These are phyloP conservation scores for Phytoseiulus persimilis DNA, from an alignment of 2,888 invertebrate species.

Conservation along the genomic window DNA sequence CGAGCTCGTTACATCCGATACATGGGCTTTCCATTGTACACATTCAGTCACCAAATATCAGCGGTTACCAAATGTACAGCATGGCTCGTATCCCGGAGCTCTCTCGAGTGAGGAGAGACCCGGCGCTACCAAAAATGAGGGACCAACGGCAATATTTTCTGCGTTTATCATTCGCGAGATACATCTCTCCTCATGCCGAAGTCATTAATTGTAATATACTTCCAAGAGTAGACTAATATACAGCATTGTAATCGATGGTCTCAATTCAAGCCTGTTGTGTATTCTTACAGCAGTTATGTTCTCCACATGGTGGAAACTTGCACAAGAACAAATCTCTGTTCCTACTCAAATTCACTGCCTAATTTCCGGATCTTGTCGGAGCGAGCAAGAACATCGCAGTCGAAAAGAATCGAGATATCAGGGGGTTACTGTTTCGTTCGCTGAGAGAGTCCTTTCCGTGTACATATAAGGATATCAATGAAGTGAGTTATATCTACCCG, in stretches of 20 bases:
- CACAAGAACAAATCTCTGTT: background rate
- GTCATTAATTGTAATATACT: background rate
- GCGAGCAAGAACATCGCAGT: too few species aligned
- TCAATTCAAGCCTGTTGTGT: background rate
- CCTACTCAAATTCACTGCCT: background rate
- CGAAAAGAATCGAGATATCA: too few species aligned
- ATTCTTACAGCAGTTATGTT: background rate
- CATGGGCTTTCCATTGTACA: background rate
- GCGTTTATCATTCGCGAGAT: background rate
- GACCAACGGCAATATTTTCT: background rate
- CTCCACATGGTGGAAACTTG: background rate
- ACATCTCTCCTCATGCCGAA: background rate
- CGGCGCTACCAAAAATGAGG: background rate
- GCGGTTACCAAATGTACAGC: background rate
- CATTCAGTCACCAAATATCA: background rate
- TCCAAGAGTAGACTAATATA: background rate
- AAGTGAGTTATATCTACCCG: too few species aligned
- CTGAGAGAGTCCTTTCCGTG: background rate
- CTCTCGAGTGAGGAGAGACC: background rate
- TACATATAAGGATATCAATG: background rate
- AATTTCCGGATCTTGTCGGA: background rate
- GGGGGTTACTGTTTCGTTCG: too few species aligned
- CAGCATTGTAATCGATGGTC: background rate
- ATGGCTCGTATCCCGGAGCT: background rate
- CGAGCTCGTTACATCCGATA: background rate